A percentile compares a stretch with the other conserved stretches of the same genome.
Evolutionary conservation across 2,888 invertebrate genomes (phyloP).

Genomic region (Ophraella communa): DNA sequence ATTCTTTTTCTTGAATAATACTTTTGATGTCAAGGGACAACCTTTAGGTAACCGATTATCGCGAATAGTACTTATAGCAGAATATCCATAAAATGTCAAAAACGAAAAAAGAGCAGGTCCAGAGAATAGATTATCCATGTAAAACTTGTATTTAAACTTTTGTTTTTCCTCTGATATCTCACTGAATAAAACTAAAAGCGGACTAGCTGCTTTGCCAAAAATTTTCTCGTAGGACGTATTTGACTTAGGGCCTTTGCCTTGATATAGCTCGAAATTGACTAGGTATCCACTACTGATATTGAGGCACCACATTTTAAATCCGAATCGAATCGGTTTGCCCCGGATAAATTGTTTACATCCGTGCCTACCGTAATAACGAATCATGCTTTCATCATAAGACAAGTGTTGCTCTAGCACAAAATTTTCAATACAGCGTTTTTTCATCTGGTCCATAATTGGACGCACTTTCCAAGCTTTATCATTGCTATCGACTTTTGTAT

Average conservation of each 20-base stretch:
- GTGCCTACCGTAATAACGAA: not conserved
- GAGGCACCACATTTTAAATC: not conserved
- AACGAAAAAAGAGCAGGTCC: constrained; percentile 25
- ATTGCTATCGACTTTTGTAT: too few relatives aligned
- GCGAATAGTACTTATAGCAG: not conserved
- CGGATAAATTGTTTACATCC: too few relatives aligned
- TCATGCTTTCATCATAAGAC: not conserved
- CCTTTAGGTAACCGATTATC: constrained; percentile 7
- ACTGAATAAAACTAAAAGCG: constrained; percentile 10
- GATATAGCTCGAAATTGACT: too few relatives aligned
- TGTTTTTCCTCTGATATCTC: not conserved
- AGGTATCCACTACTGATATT: too few relatives aligned
- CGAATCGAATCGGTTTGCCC: too few relatives aligned
- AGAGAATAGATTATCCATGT: constrained; percentile 28
- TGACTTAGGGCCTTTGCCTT: not conserved
- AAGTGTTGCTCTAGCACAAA: too few relatives aligned
- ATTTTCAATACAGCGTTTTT: too few relatives aligned
- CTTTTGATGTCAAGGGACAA: not conserved
- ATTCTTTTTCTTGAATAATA: constrained; percentile 8
- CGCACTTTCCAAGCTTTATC: too few relatives aligned
- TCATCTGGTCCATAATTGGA: too few relatives aligned
- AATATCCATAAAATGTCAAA: not conserved
- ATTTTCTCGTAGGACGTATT: constrained; percentile 2
- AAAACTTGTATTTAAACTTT: constrained; percentile 17
- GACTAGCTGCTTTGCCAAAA: constrained; percentile 19